A percentile compares a stretch with the other conserved stretches of the same genome.
Evolutionary conservation across 2,797 vertebrate species (phyloP).

Genomic region (Malurus leucopterus): DNA sequence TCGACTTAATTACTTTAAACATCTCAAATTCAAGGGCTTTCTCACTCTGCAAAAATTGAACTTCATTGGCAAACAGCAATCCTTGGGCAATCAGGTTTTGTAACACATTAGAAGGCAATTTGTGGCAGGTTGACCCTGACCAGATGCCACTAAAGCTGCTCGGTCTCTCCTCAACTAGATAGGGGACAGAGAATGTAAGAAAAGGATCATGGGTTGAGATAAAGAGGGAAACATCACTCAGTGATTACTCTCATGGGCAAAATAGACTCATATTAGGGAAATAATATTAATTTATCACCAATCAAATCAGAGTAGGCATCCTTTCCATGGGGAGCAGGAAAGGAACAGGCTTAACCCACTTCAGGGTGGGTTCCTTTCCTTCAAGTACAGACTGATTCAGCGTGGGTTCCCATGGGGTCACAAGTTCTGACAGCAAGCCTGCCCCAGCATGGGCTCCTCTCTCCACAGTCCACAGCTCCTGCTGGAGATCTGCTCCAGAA

Average conservation of each 20-base stretch:
- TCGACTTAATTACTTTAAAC: background rate
- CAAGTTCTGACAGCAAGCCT: background rate
- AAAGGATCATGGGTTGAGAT: background rate
- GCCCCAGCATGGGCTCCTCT: background rate
- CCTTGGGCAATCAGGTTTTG: background rate
- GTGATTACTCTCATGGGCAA: background rate
- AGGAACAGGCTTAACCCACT: too few species aligned
- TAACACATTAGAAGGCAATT: background rate
- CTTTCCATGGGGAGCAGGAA: background rate
- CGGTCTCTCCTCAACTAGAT: background rate
- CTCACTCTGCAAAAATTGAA: background rate
- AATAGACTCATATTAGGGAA: background rate
- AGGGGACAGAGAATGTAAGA: background rate
- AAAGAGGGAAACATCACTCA: background rate
- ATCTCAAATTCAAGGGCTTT: background rate
- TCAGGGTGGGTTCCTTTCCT: too few species aligned
- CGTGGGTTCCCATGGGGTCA: rapidly evolving
- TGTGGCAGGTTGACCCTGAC: background rate
- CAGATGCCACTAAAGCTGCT: background rate
- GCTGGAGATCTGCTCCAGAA: background rate
- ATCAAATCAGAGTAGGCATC: background rate
- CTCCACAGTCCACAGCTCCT: background rate
- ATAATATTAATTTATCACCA: background rate
- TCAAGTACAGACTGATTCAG: background rate
- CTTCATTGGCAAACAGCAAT: background rate